Conservation (phyloP, 2,888 invertebrate genomes). For the Pterostichus niger region DNA sequence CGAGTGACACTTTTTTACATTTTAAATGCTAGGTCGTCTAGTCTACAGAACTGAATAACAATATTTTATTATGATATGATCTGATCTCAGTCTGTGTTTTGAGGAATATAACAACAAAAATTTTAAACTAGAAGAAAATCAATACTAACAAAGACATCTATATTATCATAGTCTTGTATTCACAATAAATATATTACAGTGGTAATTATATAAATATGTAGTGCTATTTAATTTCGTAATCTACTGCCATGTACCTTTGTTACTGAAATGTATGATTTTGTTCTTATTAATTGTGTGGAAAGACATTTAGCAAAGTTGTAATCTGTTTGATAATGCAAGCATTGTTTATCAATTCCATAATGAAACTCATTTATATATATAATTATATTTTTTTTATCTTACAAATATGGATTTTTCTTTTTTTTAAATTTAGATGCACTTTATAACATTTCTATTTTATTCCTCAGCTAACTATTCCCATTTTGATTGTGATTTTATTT, state of each 20-base stretch:
- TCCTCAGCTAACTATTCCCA: neutral
- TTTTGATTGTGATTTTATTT: no score
- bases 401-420: slow-evolving; percentile 27
- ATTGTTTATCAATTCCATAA: slow-evolving; percentile 62
- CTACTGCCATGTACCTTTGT: slow-evolving; percentile 66
- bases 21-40: slow-evolving; percentile 66
- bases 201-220: slow-evolving; percentile 59
- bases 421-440: slow-evolving; percentile 34
- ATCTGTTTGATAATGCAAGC: slow-evolving; percentile 47
- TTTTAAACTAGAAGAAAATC: slow-evolving; percentile 55
- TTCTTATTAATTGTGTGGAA: slow-evolving; percentile 58
- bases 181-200: slow-evolving; percentile 57
- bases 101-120: slow-evolving; percentile 59
- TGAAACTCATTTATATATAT: slow-evolving; percentile 63
- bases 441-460: neutral
- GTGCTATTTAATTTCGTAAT: slow-evolving; percentile 62
- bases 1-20: slow-evolving; percentile 65
- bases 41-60: slow-evolving; percentile 66
- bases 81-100: slow-evolving; percentile 64
- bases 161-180: slow-evolving; percentile 64
- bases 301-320: slow-evolving; percentile 49
- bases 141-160: slow-evolving; percentile 58
- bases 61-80: slow-evolving; percentile 64
- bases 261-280: slow-evolving; percentile 52
- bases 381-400: slow-evolving; percentile 64